Conservation (phyloP, 2,113 vertebrate species). For the Erythrocercus mccallii region DNA sequence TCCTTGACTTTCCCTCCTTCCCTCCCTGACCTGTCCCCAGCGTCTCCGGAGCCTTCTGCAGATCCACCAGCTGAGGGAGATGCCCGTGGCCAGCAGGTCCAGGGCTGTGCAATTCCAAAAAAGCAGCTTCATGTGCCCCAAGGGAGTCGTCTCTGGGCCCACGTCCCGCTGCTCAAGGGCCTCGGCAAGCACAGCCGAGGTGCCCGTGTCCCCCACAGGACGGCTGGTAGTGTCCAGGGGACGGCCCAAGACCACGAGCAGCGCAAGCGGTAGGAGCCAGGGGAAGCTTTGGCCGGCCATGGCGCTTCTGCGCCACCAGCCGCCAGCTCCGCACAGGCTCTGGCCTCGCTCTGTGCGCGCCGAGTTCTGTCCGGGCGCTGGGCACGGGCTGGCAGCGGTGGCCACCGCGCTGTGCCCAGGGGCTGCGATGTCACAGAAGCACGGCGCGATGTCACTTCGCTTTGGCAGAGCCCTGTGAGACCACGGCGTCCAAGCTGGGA, state of each 20-base stretch:
- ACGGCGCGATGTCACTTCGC: accelerated
- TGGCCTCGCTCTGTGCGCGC: accelerated
- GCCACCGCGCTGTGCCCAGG: accelerated
- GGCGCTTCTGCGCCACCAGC: no score
- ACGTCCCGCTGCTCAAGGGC: accelerated
- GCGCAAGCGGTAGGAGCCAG: accelerated
- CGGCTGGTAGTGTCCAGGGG: background rate
- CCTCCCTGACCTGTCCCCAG: background rate
- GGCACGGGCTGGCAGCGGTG: accelerated
- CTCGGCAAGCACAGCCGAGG: background rate
- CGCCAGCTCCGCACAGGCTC: accelerated
- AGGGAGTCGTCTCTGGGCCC: accelerated
- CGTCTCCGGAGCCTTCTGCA: accelerated
- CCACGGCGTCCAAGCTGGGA: no score
- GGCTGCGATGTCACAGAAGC: background rate
- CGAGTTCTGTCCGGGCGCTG: accelerated
- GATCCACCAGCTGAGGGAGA: background rate
- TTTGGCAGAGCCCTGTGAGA: background rate
- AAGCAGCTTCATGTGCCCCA: accelerated
- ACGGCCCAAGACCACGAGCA: accelerated
- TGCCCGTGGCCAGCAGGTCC: accelerated
- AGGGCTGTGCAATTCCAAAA: accelerated
- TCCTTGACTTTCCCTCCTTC: background rate
- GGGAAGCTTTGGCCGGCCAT: accelerated
- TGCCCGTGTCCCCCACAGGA: accelerated